Evolutionary conservation across 2,797 vertebrate genomes (phyloP).

Genomic region (Psittacula derbiana): DNA sequence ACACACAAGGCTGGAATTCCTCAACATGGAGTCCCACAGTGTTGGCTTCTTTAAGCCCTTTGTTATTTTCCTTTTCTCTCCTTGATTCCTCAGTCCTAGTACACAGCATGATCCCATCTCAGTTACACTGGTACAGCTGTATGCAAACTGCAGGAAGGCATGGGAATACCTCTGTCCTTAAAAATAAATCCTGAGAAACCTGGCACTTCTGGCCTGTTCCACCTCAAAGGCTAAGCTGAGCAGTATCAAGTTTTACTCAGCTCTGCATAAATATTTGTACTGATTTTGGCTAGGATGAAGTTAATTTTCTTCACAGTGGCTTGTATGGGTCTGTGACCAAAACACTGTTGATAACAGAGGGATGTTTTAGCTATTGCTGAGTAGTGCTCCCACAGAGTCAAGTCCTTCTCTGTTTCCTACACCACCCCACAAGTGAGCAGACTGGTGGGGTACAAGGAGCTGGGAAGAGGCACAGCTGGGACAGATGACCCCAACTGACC

Average conservation of each 20-base stretch:
- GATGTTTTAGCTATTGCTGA: background rate
- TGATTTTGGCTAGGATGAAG: background rate
- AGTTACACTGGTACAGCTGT: accelerated
- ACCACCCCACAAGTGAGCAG: accelerated
- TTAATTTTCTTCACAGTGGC: background rate
- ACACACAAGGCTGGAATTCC: background rate
- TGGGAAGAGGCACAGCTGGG: accelerated
- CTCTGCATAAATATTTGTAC: background rate
- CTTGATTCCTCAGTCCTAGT: background rate
- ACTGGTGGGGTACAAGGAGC: background rate
- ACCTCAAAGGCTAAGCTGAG: background rate
- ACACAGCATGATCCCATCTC: background rate
- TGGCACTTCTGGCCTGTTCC: background rate
- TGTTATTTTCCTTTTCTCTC: background rate
- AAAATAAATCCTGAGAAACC: background rate
- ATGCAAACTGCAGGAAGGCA: background rate
- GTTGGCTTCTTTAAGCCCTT: background rate
- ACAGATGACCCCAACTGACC: background rate
- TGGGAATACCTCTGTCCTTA: background rate
- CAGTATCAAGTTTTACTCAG: background rate
- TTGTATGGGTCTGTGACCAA: background rate
- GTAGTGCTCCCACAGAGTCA: background rate
- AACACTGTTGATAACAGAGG: background rate
- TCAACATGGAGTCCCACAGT: background rate
- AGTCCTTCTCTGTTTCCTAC: background rate